These are phyloP conservation scores for Marmota monax DNA, from an alignment of 2,113 vertebrate species.

Conservation along the genomic window DNA sequence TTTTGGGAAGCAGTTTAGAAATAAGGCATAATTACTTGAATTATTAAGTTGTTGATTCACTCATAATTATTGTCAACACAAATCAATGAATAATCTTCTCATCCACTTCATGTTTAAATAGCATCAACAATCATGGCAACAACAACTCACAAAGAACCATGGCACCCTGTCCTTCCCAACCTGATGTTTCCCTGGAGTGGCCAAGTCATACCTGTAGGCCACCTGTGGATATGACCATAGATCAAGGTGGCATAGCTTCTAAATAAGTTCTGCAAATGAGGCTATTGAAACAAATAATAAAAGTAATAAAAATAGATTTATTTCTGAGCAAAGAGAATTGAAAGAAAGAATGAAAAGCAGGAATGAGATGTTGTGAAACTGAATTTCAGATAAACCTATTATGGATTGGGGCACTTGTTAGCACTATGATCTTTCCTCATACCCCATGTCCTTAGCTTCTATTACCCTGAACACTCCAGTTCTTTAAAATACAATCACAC, in stretches of 20 bases:
- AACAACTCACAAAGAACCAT: constrained; percentile 18
- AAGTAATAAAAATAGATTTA: constrained; percentile 77
- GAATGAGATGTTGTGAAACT: constrained; percentile 70
- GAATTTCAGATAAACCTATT: constrained; percentile 80
- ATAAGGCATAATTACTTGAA: constrained; percentile 34
- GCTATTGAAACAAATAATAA: constrained; percentile 82
- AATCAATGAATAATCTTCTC: background rate
- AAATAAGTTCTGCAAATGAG: constrained; percentile 78
- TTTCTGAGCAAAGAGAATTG: constrained; percentile 48
- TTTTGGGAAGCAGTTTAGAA: constrained; percentile 43
- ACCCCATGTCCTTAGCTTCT: constrained; percentile 61
- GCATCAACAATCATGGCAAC: background rate
- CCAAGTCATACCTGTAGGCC: constrained; percentile 17
- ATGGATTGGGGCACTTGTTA: constrained; percentile 36
- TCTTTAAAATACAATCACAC: constrained; percentile 58
- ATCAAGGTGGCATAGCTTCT: constrained; percentile 71
- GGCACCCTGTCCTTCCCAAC: background rate
- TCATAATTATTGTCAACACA: constrained; percentile 8
- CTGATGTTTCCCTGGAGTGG: background rate
- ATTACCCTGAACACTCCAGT: constrained; percentile 64
- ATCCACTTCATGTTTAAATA: constrained; percentile 38
- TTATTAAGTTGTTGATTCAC: constrained; percentile 28
- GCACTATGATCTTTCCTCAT: constrained; percentile 35
- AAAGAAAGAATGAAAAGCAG: constrained; percentile 73
- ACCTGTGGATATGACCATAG: constrained; percentile 73